Conservation (phyloP, 2,888 invertebrate species). For the Altica lythri region DNA sequence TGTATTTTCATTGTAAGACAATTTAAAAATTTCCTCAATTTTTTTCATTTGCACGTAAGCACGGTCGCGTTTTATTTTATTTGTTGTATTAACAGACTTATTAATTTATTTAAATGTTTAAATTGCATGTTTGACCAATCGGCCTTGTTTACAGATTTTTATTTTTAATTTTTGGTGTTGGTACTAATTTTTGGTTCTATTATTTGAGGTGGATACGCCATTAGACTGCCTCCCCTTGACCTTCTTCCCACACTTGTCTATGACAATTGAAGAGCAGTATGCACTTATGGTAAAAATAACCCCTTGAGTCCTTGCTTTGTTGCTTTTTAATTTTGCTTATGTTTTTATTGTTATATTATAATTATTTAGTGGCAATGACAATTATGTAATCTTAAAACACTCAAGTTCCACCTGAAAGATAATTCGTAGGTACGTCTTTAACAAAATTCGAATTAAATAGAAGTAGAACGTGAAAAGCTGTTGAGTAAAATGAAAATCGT, state of each 20-base stretch:
- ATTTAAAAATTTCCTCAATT: conserved; percentile 2
- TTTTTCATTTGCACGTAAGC: conserved; percentile 2
- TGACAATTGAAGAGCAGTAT: conserved; percentile 58
- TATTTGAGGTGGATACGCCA: conserved; percentile 62
- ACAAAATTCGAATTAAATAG: no score
- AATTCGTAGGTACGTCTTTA: no score
- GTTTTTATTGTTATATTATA: no score
- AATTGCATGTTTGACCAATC: conserved; percentile 26
- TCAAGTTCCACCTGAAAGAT: no score
- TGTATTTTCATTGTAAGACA: no score
- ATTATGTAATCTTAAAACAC: no score
- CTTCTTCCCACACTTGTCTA: conserved; percentile 57
- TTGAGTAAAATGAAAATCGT: no score
- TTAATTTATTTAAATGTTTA: no score
- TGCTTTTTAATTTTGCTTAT: no score
- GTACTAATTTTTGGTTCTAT: conserved; percentile 45
- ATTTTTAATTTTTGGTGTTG: conserved; percentile 35
- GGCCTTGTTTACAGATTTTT: conserved; percentile 32
- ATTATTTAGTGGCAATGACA: no score
- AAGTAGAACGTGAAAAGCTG: no score
- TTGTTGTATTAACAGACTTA: no score
- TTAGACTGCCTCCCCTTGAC: conserved; percentile 61
- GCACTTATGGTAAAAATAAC: conserved; percentile 57
- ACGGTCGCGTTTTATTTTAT: background rate
- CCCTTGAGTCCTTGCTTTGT: conserved; percentile 33